Evolutionary conservation across 2,888 invertebrate genomes (phyloP).

Genomic region (Oligia strigilis): DNA sequence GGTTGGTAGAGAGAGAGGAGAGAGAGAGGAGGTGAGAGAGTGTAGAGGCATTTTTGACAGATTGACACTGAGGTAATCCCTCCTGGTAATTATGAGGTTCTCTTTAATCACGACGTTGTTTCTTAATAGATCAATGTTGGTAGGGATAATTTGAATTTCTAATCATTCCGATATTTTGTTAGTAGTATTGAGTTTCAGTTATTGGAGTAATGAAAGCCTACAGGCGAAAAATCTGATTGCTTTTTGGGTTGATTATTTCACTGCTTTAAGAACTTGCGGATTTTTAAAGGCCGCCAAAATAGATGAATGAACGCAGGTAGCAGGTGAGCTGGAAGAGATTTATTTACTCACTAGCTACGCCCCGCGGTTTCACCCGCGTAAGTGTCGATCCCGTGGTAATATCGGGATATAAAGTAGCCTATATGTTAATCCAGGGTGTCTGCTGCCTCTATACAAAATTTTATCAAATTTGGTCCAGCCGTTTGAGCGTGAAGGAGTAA

Average conservation of each 20-base stretch:
- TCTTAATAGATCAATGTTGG: background rate
- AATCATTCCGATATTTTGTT: slow-evolving; percentile 18
- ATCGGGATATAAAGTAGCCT: too few species aligned
- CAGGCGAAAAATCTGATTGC: background rate
- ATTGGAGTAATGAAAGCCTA: slow-evolving; percentile 4
- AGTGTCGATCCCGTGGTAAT: too few species aligned
- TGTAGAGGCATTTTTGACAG: background rate
- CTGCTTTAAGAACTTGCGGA: background rate
- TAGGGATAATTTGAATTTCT: slow-evolving; percentile 1
- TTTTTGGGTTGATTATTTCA: background rate
- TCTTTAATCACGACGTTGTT: slow-evolving; percentile 14
- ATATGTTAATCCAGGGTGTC: too few species aligned
- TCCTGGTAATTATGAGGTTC: slow-evolving; percentile 13
- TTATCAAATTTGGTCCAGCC: too few species aligned
- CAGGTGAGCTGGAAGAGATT: too few species aligned
- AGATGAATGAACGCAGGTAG: too few species aligned
- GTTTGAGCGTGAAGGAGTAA: too few species aligned
- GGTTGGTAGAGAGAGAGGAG: background rate
- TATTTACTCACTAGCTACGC: too few species aligned
- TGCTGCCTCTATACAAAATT: too few species aligned
- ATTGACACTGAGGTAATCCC: background rate
- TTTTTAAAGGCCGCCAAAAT: background rate
- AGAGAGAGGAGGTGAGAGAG: too few species aligned
- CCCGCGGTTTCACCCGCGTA: too few species aligned
- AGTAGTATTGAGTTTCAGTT: slow-evolving; percentile 17